Base-by-base conservation (phyloP, 2,113 vertebrate genomes). In the Argyrosomus japonicus region DNA sequence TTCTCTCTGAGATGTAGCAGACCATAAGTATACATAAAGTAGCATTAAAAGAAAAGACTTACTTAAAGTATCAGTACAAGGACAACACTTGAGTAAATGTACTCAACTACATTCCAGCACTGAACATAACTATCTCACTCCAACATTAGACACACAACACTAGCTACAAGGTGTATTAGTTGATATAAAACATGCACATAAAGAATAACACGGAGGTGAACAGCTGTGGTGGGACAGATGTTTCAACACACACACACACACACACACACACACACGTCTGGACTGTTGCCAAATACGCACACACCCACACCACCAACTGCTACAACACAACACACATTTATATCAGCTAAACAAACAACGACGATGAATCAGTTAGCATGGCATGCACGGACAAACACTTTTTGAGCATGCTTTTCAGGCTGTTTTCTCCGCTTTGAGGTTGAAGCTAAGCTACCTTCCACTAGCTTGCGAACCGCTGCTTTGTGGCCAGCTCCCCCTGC, bases 401-500 rank as follows among this genome's bases (percentile, higher is more conserved):
- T 0, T 25, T 5, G 2, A 6, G 0, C 54, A 47, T 45, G 47
- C 48, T 14, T 2, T 18, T 27, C 12, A 21, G 19, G 21, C 18
- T 53, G 23, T 32, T 43, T 3, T 2, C 3, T 45, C 9, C 11
- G 50, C 17, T 15, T 6, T 4, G 18, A 40, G 1, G 18, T 3
- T 13, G 32, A 53, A 47, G 78, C 63, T 40, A 4, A 47, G 73
- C 56, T 81, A 93, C 93, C 92, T 89, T 93, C 88, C 63, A 82
- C 8, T 13, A 94, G 91, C 86, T 92, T 93, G 78, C 90, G 87
- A 21, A 93, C 89, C 5, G 93, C 91, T 1, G 91, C 89, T 91
- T 93, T 93, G 87, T 94, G 93, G 10, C 90, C 92, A 50, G 88
- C 82, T 88, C 93, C 92, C 25, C 88, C 93, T 84, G 93, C 91